Base-by-base conservation (phyloP, 2,797 vertebrate species). In the Cossypha polioptera region DNA sequence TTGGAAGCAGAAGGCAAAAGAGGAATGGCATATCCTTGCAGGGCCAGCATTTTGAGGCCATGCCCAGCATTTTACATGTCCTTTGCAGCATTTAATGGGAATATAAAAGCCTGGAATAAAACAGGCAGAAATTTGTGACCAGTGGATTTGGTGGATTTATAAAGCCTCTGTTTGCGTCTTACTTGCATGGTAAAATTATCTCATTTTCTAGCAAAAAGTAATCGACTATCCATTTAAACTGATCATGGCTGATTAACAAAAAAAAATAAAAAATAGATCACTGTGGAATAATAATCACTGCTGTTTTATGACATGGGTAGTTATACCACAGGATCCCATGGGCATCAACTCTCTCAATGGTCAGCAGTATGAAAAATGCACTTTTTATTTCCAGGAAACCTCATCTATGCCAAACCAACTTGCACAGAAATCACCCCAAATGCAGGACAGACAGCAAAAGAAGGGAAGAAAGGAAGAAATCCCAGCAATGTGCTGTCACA, bases 101-200 rank as follows among this genome's bases (percentile, higher is more conserved):
- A 92, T 79, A 80, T 80, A 79, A 93, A 96, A 88, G 11, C 16
- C 42, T 84, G 50, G 25, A 68, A 92, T 51, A 90, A 92, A 22
- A 55, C 2, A 15, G 51, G 35, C 35, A 51, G 76, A 91, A 88
- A 89, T 33, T 22, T 54, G 55, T 47, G 69, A 22, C 19, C 12
- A 12, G 35, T 17, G 16, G 10, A 66, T 82, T 77, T 15, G 2
- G 13, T 5, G 5, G 40, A 16, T 86, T 80, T 74, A 40, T 51
- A 51, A 69, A 65, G 19, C 21, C 31, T 67, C 40, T 10, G 5
- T 11, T 43, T 62, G 40, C 22, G 19, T 48, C 29, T 77, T 71
- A 61, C 17, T 59, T 48, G 22, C 16, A 21, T 6, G 15, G 24
- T 48, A 69, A 92, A 90, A 81, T 26, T 1, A 0, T 42, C 33